Evolutionary conservation across 2,888 invertebrate genomes (phyloP).

Genomic region (Epistrophe grossulariae): DNA sequence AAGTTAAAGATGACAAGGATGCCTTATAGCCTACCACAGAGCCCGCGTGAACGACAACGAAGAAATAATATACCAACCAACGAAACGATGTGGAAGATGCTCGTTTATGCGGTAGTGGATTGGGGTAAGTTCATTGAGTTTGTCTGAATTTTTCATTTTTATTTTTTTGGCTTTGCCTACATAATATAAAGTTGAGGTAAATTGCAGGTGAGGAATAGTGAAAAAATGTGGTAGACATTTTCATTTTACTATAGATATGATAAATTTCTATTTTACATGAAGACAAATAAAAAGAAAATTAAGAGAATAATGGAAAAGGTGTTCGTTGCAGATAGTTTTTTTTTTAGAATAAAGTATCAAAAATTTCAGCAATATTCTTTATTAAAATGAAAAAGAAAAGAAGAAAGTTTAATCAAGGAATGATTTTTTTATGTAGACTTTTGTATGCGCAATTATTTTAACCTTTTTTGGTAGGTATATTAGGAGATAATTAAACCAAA

Average conservation of each 20-base stretch:
- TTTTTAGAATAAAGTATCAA: background rate
- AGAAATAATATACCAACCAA: constrained; percentile 10
- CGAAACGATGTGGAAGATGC: constrained; percentile 26
- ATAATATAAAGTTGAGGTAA: constrained; percentile 8
- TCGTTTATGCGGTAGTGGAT: constrained; percentile 36
- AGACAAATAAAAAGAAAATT: constrained; percentile 1
- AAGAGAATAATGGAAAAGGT: constrained; percentile 15
- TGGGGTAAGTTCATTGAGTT: constrained; percentile 67
- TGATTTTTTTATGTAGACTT: background rate
- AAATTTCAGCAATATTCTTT: background rate
- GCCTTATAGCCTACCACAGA: constrained; percentile 1
- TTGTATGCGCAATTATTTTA: background rate
- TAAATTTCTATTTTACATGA: constrained; percentile 11
- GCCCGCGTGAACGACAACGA: background rate
- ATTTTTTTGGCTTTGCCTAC: background rate
- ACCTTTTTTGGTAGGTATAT: no score
- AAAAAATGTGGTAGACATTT: constrained; percentile 13
- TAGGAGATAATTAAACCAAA: no score
- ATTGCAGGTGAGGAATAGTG: constrained; percentile 19
- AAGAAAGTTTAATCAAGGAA: background rate
- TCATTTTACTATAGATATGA: background rate
- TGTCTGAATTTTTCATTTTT: constrained; percentile 36
- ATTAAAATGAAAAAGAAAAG: background rate
- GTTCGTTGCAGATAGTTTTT: background rate
- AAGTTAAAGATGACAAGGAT: constrained; percentile 67